A percentile compares a stretch with the other conserved stretches of the same genome.
Conservation (phyloP, 2,797 vertebrate genomes). For the Halcyon smyrnensis region DNA sequence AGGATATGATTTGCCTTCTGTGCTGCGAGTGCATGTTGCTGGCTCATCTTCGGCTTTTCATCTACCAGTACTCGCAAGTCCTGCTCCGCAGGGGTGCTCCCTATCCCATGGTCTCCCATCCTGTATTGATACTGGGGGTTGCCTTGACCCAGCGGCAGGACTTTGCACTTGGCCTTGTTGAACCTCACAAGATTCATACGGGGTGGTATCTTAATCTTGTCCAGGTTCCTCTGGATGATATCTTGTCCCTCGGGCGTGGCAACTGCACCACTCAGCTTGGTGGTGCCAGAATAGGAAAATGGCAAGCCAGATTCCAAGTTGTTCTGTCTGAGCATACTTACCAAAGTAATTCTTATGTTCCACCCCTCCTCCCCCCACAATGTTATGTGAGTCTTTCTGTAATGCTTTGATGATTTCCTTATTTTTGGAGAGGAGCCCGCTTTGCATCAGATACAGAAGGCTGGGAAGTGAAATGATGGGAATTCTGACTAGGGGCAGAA, state of each 20-base stretch:
- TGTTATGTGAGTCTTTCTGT: background rate
- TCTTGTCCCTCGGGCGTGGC: background rate
- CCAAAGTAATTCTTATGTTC: background rate
- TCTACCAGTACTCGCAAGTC: background rate
- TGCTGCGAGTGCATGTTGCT: background rate
- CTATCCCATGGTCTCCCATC: background rate
- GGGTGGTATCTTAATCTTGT: background rate
- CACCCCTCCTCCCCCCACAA: fast-evolving
- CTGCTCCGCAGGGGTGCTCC: background rate
- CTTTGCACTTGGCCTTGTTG: background rate
- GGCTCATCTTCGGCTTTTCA: background rate
- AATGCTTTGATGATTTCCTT: background rate
- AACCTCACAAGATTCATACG: background rate
- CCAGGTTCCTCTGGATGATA: background rate
- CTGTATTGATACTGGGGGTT: background rate
- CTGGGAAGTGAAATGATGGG: background rate
- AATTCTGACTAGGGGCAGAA: background rate
- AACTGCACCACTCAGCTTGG: background rate
- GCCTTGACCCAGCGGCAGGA: background rate
- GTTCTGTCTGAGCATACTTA: background rate
- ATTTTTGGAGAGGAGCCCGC: background rate
- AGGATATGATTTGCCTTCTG: background rate
- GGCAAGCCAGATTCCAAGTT: background rate
- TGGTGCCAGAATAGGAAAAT: background rate
- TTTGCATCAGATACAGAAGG: background rate